Conservation (phyloP, 2,888 invertebrate genomes). For the Gnatocerus cornutus region DNA sequence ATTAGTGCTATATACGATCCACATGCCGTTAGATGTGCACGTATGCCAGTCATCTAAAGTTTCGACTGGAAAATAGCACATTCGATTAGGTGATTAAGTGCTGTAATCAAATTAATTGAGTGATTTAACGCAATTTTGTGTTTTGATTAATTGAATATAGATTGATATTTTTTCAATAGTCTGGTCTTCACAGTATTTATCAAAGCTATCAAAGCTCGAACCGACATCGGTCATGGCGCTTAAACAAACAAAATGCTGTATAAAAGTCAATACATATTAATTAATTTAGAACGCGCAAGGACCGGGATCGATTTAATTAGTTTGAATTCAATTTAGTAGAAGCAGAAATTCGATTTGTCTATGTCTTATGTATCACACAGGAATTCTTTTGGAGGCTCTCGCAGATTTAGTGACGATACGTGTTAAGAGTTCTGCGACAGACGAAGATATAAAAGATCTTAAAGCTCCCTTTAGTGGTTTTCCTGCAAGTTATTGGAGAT, state of each 20-base stretch:
- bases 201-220: conserved; percentile 17
- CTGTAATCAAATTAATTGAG: conserved; percentile 20
- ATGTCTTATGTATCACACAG: conserved; percentile 41
- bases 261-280: conserved; percentile 25
- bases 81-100: conserved; percentile 30
- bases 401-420: conserved; percentile 45
- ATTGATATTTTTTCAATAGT: conserved; percentile 31
- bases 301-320: conserved; percentile 35
- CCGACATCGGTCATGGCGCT: conserved; percentile 7
- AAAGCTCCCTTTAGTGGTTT: conserved; percentile 46
- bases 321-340: conserved; percentile 27
- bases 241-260: conserved; percentile 22
- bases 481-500: conserved; percentile 46
- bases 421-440: conserved; percentile 45
- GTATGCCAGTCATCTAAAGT: neutral
- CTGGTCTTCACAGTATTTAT: conserved; percentile 22
- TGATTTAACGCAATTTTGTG: conserved; percentile 16
- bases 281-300: conserved; percentile 9
- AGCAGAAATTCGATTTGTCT: conserved; percentile 38
- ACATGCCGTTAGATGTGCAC: neutral
- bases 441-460: conserved; percentile 45
- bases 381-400: conserved; percentile 40
- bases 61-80: conserved; percentile 7
- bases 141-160: conserved; percentile 27
- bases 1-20: conserved; percentile 4